Conservation (phyloP, 1,140 invertebrate species). For the Solenopsis invicta region DNA sequence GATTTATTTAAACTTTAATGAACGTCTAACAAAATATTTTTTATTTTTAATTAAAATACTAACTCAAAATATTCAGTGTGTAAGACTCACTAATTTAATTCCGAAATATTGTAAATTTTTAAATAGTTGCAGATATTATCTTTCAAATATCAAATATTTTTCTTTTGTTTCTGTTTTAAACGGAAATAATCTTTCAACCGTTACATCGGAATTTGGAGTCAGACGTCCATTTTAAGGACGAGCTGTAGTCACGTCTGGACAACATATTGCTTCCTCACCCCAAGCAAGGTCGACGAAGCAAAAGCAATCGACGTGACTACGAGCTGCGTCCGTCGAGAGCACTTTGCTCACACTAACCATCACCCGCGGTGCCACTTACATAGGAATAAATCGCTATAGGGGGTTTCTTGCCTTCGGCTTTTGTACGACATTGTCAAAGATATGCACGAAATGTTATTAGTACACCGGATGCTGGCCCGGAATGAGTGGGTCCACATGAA, state of each 20-base stretch:
- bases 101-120: background rate
- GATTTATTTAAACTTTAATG: background rate
- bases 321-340: background rate
- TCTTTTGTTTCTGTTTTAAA: background rate
- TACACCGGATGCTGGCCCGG: background rate
- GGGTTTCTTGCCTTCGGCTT: background rate
- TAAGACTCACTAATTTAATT: background rate
- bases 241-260: background rate
- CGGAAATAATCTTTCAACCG: background rate
- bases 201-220: background rate
- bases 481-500: constrained; percentile 29
- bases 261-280: background rate
- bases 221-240: background rate
- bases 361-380: constrained; percentile 22
- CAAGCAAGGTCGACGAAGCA: background rate
- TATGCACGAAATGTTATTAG: constrained; percentile 33
- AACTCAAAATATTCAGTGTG: background rate
- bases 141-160: constrained; percentile 11
- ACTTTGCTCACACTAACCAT: constrained; percentile 9
- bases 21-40: background rate
- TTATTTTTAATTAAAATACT: background rate
- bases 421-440: constrained; percentile 22
- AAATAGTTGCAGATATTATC: background rate
- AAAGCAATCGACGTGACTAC: constrained; percentile 20
- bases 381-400: constrained; percentile 9